Base-by-base conservation (phyloP, 2,113 vertebrate genomes). In the Bucco capensis region DNA sequence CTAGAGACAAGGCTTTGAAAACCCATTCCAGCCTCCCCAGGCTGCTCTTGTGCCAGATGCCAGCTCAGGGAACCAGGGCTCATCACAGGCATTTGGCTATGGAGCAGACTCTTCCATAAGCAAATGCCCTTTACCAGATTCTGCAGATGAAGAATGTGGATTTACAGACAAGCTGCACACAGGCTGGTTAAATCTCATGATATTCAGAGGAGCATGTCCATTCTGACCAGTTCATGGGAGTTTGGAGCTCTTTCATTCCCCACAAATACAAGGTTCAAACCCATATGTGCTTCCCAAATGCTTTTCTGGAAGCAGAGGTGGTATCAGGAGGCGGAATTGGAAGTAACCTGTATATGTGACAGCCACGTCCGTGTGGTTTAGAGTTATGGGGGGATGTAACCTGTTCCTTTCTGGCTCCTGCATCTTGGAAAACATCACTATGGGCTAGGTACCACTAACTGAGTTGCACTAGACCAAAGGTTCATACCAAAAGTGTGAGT, bases 81-180 rank as follows among this genome's bases (percentile, higher is more conserved):
- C 46, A 33, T 31, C 1, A 0, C 4, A 9, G 10, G 49, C 1
- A 0, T 61, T 37, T 74, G 62, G n/a, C 65, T 47, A 13, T 6
- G 46, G n/a, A 83, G 38, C 8, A 19, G 53, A 10, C 1, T 6
- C 12, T 65, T 78, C n/a, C 31, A 30, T 46, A 49, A 53, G 49
- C 19, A 64, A 42, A 69, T 76, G 64, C 44, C 19, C 31, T 42
- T 72, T 27, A 42, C 37, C n/a, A 21, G 9, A 24, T 38, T 73
- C 30, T 83, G 22, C 33, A 1, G 9, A 2, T 8, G 56, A 54
- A 49, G 24, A 31, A 5, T 1, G 14, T 16, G 53, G 80, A 44
- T 44, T 28, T 35, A 19, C 19, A 42, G 75, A 30, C 14, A 49
- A 56, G 57, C 47, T 31, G 33, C 23, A 15, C 11, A 1, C 0